These are phyloP conservation scores for Plebejus anna DNA, from an alignment of 2,888 invertebrate species.

Conservation along the genomic window DNA sequence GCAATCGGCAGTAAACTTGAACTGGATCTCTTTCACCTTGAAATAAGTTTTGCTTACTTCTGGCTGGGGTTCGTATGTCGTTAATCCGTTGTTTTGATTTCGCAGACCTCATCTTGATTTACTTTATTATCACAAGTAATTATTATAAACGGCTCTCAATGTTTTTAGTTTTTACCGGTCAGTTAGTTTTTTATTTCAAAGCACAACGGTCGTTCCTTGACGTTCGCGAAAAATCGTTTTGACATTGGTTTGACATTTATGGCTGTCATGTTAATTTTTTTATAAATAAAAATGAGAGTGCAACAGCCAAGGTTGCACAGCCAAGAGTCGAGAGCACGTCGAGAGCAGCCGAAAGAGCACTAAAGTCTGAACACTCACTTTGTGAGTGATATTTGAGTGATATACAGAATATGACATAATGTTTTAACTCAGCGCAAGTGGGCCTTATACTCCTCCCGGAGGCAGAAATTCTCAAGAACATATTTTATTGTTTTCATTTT, in stretches of 20 bases:
- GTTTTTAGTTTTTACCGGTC: constrained; percentile 39
- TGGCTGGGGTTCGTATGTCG: constrained; percentile 68
- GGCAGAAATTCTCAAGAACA: too few species aligned
- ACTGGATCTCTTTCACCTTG: constrained; percentile 84
- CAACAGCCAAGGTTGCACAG: too few species aligned
- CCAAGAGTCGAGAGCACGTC: too few species aligned
- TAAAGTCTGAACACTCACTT: too few species aligned
- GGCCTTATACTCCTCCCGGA: too few species aligned
- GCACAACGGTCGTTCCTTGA: constrained; percentile 59
- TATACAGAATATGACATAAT: too few species aligned
- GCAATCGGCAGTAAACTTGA: constrained; percentile 92
- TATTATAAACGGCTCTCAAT: constrained; percentile 28
- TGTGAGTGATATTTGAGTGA: too few species aligned
- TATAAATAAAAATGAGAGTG: background rate
- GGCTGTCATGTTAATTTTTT: background rate
- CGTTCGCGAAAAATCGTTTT: constrained; percentile 42
- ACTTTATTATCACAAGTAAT: constrained; percentile 42
- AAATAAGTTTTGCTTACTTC: constrained; percentile 64
- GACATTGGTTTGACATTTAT: background rate
- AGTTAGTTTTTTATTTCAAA: constrained; percentile 51
- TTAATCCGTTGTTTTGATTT: constrained; percentile 71
- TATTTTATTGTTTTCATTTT: too few species aligned
- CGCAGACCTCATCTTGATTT: constrained; percentile 65
- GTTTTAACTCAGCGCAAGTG: too few species aligned
- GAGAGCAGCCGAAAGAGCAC: too few species aligned